Evolutionary conservation across 1,140 invertebrate species (phyloP).

Genomic region (Oscheius sp.): DNA sequence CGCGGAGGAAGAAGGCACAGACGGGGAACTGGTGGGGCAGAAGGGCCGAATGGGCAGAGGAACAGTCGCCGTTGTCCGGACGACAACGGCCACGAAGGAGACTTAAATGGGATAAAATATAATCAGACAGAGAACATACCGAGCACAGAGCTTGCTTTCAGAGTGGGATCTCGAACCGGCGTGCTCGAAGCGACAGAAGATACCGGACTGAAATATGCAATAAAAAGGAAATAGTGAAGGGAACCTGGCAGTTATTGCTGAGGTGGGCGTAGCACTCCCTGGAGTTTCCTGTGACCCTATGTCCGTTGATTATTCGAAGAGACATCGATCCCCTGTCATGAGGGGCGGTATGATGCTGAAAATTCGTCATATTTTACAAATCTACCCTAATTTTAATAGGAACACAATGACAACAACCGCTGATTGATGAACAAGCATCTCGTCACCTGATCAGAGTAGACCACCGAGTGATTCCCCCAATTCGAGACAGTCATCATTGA

Average conservation of each 20-base stretch:
- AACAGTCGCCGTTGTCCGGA: neutral
- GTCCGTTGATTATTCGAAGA: slow-evolving; percentile 8
- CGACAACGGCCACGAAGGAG: slow-evolving; percentile 6
- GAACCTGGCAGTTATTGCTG: neutral
- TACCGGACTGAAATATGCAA: slow-evolving; percentile 2
- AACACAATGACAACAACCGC: too few relatives aligned
- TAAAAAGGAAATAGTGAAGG: neutral
- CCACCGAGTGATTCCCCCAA: too few relatives aligned
- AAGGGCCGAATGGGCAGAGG: neutral
- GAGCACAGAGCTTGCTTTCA: neutral
- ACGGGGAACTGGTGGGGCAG: slow-evolving; percentile 2
- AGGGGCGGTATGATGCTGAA: too few relatives aligned
- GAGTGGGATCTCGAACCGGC: neutral
- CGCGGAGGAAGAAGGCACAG: neutral
- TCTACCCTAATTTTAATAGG: too few relatives aligned
- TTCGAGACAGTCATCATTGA: too few relatives aligned
- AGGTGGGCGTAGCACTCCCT: neutral
- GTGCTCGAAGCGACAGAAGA: slow-evolving; percentile 17
- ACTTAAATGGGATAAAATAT: neutral
- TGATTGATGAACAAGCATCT: neutral
- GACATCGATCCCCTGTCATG: neutral
- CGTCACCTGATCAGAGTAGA: too few relatives aligned
- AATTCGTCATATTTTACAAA: too few relatives aligned
- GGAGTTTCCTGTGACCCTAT: neutral
- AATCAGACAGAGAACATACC: neutral